phyloP scores from a whole-genome alignment of 2,888 invertebrate species.

The Nowickia ferox region DNA sequence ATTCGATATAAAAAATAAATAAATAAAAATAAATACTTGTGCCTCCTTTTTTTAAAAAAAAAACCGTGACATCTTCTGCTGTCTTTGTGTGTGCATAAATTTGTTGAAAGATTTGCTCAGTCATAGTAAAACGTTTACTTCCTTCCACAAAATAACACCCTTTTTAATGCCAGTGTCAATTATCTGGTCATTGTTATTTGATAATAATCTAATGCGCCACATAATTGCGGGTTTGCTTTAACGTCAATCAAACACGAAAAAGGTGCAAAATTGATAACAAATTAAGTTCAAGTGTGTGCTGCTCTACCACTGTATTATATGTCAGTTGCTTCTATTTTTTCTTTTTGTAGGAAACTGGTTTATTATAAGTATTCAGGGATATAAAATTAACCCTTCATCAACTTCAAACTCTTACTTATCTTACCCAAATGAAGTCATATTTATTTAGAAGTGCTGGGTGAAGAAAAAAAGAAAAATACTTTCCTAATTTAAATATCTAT shows the following conservation, averaged over 20 bases:
- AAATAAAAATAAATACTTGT: too few species aligned
- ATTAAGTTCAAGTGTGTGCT: slow-evolving; percentile 42
- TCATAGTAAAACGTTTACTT: slow-evolving; percentile 54
- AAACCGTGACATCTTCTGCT: too few species aligned
- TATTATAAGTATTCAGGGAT: too few species aligned
- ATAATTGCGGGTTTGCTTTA: slow-evolving; percentile 49
- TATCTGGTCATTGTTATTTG: slow-evolving; percentile 14
- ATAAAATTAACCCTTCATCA: too few species aligned
- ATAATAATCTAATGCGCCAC: slow-evolving; percentile 47
- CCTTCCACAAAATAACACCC: slow-evolving; percentile 55
- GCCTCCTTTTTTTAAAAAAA: too few species aligned
- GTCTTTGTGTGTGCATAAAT: slow-evolving; percentile 22
- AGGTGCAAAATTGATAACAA: slow-evolving; percentile 58
- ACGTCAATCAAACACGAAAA: slow-evolving; percentile 62
- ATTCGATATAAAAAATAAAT: too few species aligned
- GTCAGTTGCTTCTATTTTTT: neutral
- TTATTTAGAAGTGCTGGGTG: too few species aligned
- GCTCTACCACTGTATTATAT: neutral
- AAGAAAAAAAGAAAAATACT: too few species aligned
- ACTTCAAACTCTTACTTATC: too few species aligned
- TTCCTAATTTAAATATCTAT: too few species aligned
- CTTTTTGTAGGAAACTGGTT: too few species aligned
- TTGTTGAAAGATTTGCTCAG: slow-evolving; percentile 59
- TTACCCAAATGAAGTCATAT: too few species aligned
- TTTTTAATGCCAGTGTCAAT: slow-evolving; percentile 17